Base-by-base conservation (phyloP, 2,888 invertebrate genomes). In the Melipona beecheii region DNA sequence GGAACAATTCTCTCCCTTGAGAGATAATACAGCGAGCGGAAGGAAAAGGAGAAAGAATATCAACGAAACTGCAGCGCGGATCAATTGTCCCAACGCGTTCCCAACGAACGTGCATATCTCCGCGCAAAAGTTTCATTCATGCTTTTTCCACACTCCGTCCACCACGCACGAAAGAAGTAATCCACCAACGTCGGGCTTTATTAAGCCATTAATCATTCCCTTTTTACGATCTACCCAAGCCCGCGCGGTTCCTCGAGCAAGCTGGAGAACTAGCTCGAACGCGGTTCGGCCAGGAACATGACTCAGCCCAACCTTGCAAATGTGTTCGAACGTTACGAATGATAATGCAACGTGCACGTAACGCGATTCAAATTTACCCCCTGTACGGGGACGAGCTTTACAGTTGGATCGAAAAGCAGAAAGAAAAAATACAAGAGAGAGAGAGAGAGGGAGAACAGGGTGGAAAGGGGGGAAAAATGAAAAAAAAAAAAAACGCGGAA, bases 121-220 rank as follows among this genome's bases (percentile, higher is more conserved):
- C 15, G n/a, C 19, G 9, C 43, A 43, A 71, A 43, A 43, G 58
- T 71, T 71, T 24, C 71, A 49, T 43, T 56, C 54, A 4, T 13
- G 11, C 58, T 43, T 27, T 58, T 24, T 21, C 50, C 50, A 54
- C 31, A 3, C 24, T 56, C n/a, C 36, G 19, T 9, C n/a, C 17
- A 11, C 19, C 54, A 19, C 9, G 21, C 31, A 43, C 24, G 60
- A 52, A 71, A 72, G 54, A 52, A 78, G 49, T 60, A 52, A 68
- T 72, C 80, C 21, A 72, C 80, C 80, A 81, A 68, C 68, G 68
- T 81, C 80, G 54, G 72, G 62, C 72, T 80, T 79, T 81, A 81
- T 80, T 81, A 81, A 81, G 73, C 81, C 68, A 69, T 81, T 80
- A 81, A 81, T 81, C 81, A 73, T 54, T 54, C 49, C 50, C 24